Evolutionary conservation across 2,797 vertebrate species (phyloP), one percentile per base, ranked within the genome.

Genomic region (Acanthopagrus latus): DNA sequence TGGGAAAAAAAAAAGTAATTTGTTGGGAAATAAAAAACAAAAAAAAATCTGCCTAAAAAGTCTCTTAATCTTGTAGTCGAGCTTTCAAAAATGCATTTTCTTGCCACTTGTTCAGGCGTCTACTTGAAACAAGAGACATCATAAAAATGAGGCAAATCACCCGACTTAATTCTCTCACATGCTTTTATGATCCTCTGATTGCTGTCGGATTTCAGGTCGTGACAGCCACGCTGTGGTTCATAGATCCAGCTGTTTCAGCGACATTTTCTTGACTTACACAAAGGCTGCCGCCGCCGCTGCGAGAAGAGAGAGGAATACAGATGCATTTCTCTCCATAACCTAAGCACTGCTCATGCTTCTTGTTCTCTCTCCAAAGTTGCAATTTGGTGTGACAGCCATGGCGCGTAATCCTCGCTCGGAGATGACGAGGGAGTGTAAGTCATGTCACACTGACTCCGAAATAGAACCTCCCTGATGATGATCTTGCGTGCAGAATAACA

Each of bases 361-460:
- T 80, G 27, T 27, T 76, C 75, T 60, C 64, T 81, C 72, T 7
- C 57, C 82, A 82, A 79, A 82, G 63, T 80, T 87, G 69, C 81
- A 83, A 88, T 89, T 89, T 75, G 68, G 48, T 57, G 17, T 83
- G 88, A 88, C 90, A 86, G 80, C 76, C 80, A 12, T 76, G 76
- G 78, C 78, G 44, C 38, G 6, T 84, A 82, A 88, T 76, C 76
- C 68, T 64, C 1, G 8, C 41, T 21, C n/a, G 7, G 56, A 75
- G 71, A 80, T 78, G 83, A 81, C 43, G 66, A 87, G 71, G 65
- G 55, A 74, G 60, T 78, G 77, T 17, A 78, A 84, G 78, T 82
- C 80, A 72, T 83, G 83, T 89, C 79, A 79, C 79, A 70, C 13
- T 41, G 70, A 76, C 68, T 82, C 76, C 71, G 84, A 58, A 80